Base-by-base conservation (phyloP, 2,797 vertebrate species). In the Emydoidea blandingii region DNA sequence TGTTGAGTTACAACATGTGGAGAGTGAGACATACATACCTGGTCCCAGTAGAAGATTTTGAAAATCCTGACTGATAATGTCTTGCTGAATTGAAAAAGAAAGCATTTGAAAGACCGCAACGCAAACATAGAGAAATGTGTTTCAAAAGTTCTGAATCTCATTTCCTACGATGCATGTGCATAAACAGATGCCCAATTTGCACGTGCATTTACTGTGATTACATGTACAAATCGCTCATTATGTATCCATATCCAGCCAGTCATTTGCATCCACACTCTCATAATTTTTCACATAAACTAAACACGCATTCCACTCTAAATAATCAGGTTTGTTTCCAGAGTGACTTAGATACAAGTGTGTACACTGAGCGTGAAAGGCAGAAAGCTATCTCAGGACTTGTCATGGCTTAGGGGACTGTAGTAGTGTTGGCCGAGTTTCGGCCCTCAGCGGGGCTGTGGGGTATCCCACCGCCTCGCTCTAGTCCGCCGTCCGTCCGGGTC, bases 281-380 rank as follows among this genome's bases (percentile, higher is more conserved):
- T 41, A 23, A 23, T 74, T 44, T 74, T 25, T 76, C 41, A 47
- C 41, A 25, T 41, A 72, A 72, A 10, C 21, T 41, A 41, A 72
- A 41, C 6, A 21, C 3, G 11, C 11, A 41, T 37, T 41, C 37
- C 37, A 41, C 19, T 25, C 37, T 72, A 41, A 68, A 68, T 9
- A 21, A 12, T 44, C 37, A 12, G 37, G 6, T 44, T 37, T 74
- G 72, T 44, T 74, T 74, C 72, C 19, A 4, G 72, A 41, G 7
- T 6, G 72, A 44, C 72, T 74, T n/a, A 25, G 25, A 44, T 2
- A 74, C 12, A 27, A 25, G 21, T 1, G 21, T 14, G 21, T 74
- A 19, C 6, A 12, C 5, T 41, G 68, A 21, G 34, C 6, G 10
- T 5, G 21, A 72, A 52, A 27, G 2, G 21, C 1, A 1, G 0